phyloP scores from a whole-genome alignment of 1,140 invertebrate species.

The Cryptotermes secundus region DNA sequence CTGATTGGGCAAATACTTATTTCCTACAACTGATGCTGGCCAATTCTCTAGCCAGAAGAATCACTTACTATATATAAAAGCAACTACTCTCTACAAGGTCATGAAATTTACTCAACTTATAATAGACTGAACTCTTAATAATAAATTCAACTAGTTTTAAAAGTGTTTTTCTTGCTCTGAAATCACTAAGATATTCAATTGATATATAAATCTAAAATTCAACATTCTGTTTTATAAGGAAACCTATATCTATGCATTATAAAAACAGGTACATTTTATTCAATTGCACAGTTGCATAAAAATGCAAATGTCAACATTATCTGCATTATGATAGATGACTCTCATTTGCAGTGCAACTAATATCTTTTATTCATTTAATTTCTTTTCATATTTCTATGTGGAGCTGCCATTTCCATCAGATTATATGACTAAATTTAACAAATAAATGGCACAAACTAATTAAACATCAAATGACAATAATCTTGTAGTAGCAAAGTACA shows the following conservation, averaged over 20 bases:
- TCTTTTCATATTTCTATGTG: neutral
- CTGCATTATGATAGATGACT: neutral
- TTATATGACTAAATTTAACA: neutral
- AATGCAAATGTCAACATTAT: neutral
- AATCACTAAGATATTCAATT: too few species aligned
- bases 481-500: neutral
- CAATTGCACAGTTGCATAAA: neutral
- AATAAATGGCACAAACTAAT: neutral
- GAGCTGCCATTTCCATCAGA: neutral
- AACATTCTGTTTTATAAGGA: neutral
- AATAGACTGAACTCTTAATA: too few species aligned
- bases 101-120: too few species aligned
- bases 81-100: too few species aligned
- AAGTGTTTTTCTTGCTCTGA: too few species aligned
- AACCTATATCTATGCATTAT: neutral
- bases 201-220: too few species aligned
- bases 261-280: slow-evolving; percentile 5
- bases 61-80: too few species aligned
- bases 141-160: too few species aligned
- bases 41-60: too few species aligned
- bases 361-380: neutral
- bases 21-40: too few species aligned
- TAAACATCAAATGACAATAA: neutral
- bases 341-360: neutral
- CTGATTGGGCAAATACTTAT: too few species aligned